These are phyloP conservation scores for Capricornis sumatraensis DNA, from an alignment of 2,113 vertebrate species.

Conservation along the genomic window DNA sequence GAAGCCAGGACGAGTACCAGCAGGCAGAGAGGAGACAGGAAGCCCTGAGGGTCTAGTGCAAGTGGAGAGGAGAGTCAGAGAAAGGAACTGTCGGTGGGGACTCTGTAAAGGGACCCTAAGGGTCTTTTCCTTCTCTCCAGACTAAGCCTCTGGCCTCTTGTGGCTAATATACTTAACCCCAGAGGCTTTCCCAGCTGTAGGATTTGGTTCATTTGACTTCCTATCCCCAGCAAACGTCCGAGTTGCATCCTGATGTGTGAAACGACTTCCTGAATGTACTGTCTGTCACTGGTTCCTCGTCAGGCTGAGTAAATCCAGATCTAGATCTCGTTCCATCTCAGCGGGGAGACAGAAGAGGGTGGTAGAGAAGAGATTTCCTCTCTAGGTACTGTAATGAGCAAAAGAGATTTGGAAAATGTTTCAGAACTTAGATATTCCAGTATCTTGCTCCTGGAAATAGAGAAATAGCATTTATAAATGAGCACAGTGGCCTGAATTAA, in stretches of 20 bases:
- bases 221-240: background rate
- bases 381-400: background rate
- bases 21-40: background rate
- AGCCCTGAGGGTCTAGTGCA: background rate
- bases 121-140: background rate
- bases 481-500: background rate
- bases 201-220: background rate
- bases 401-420: background rate
- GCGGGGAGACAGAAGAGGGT: background rate
- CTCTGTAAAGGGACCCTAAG: background rate
- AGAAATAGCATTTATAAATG: background rate
- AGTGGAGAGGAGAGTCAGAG: background rate
- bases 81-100: background rate
- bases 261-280: background rate
- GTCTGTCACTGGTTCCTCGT: background rate
- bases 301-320: background rate
- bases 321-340: background rate
- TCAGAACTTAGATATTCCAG: background rate
- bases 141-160: background rate
- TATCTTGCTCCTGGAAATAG: background rate
- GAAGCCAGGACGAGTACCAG: background rate
- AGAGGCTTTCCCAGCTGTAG: background rate
- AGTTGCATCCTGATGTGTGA: background rate
- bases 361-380: background rate
- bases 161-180: background rate